Evolutionary conservation across 2,797 vertebrate genomes (phyloP), one percentile per base, ranked within the genome.

Genomic region (Fratercula arctica): DNA sequence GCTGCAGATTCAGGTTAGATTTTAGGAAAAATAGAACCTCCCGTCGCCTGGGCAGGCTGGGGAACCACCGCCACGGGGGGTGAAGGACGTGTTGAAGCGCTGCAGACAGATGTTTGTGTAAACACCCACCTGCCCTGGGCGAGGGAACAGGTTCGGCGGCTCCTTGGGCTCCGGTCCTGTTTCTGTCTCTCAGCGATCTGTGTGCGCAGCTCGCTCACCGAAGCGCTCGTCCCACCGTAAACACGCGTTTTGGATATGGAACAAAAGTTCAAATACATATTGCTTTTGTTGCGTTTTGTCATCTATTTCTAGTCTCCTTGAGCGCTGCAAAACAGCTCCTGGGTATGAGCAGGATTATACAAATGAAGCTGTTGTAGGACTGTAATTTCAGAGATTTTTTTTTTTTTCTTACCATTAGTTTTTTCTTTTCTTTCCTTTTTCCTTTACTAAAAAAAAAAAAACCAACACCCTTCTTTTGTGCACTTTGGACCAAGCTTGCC

Each of bases 401-500:
- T 59, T n/a, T 48, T 77, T 14, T 69, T 56, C 21, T 60, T 26
- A 82, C 69, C 46, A 83, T 12, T 39, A 21, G 28, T 76, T 54
- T 78, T 60, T 53, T 33, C 8, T 50, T 76, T 75, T 75, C 23
- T 59, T 72, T 61, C 35, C 54, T 85, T 48, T 64, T 83, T n/a
- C 66, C 83, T 69, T 73, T 6, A 46, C 76, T 63, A 57, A 88
- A 81, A 83, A n/a, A 64, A 31, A 18, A 33, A 33, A 54, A 31
- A 17, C 9, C 31, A 19, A 5, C 31, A 18, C 10, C 50, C 54
- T 92, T n/a, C 64, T 67, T 92, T 72, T 92, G 37, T 80, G 91
- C 67, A 10, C 90, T 93, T 91, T 57, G 85, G 80, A 80, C 79
- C 66, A 6, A 59, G 50, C 56, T 80, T 81, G 76, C 61, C 89